Evolutionary conservation across 2,113 vertebrate species (phyloP), one percentile per base, ranked within the genome.

Genomic region (Vimba vimba): DNA sequence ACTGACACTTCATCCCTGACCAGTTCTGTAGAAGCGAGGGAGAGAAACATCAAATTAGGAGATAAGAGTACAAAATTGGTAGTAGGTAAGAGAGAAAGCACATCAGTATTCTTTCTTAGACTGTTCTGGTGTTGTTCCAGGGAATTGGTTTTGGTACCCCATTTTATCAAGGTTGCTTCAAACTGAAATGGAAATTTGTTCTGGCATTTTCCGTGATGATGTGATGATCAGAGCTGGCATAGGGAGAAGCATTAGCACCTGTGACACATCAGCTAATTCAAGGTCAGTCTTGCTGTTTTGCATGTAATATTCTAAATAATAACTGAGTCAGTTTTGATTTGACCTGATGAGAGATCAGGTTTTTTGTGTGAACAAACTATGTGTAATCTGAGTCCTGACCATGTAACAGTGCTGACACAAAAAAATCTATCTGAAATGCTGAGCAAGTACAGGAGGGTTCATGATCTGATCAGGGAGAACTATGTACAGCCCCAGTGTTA

Each of bases 1-100:
- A 98, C 91, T 99, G 98, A 92, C 98, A 99, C 94, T 97, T 98
- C 98, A 99, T 99, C 90, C 98, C 98, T 0, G 98, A 99, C 98
- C 98, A 99, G 88, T 99, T 99, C 98, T 99, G 77, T 39, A 87
- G 77, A 43, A 80, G 47, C 25, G 75, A 69, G n/a, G 68, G 50
- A 85, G 64, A 78, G 50, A 82, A 45, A 68, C 27, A 69, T 25
- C 64, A 45, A 39, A 52, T 47, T 52, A 59, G 50, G 11, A 30
- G 27, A 36, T 57, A 39, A 69, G 11, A 82, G 15, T 62, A 79
- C 50, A 33, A 76, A 57, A 79, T 19, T 76, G 30, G 69, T 66
- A 57, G n/a, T 66, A 68, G n/a, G 47, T 68, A 12, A 86, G 12
- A 39, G 30, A 79, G 25, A 85, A 21, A 73, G 45, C 57, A 60